Conservation (phyloP, 2,888 invertebrate species). For the Tuberolachnus salignus region DNA sequence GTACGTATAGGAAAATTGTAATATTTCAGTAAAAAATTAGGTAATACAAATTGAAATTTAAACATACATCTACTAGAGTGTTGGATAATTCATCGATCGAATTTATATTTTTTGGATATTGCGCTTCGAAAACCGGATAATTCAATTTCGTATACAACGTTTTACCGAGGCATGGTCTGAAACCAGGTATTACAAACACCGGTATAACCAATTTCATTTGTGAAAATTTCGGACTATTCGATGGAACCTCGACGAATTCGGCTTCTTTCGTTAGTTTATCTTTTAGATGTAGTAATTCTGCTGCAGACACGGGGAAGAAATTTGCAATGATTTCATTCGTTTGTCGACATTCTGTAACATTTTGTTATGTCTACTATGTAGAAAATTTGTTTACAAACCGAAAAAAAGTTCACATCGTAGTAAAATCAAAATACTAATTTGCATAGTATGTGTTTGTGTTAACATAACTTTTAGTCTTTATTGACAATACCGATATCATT, state of each 20-base stretch:
- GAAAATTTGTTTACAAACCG: background rate
- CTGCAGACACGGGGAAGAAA: background rate
- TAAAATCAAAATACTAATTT: too few species aligned
- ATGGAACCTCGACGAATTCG: slow-evolving; percentile 62
- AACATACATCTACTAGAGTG: slow-evolving; percentile 16
- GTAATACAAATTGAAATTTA: too few species aligned
- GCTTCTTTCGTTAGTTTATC: slow-evolving; percentile 57
- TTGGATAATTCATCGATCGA: slow-evolving; percentile 30
- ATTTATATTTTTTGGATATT: background rate
- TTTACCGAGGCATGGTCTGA: slow-evolving; percentile 60
- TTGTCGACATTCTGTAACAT: background rate
- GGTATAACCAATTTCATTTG: slow-evolving; percentile 61
- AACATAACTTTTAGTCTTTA: too few species aligned
- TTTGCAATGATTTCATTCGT: background rate
- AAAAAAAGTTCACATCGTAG: background rate
- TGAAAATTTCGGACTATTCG: slow-evolving; percentile 62
- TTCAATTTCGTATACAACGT: background rate
- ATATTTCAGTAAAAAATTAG: too few species aligned
- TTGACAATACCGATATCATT: too few species aligned
- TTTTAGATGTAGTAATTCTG: background rate
- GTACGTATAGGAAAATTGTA: background rate
- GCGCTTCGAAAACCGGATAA: slow-evolving; percentile 40
- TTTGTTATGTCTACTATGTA: too few species aligned
- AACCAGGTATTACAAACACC: slow-evolving; percentile 63
- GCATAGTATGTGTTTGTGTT: too few species aligned